Evolutionary conservation across 2,797 vertebrate species (phyloP).

Genomic region (Myotis daubentonii): DNA sequence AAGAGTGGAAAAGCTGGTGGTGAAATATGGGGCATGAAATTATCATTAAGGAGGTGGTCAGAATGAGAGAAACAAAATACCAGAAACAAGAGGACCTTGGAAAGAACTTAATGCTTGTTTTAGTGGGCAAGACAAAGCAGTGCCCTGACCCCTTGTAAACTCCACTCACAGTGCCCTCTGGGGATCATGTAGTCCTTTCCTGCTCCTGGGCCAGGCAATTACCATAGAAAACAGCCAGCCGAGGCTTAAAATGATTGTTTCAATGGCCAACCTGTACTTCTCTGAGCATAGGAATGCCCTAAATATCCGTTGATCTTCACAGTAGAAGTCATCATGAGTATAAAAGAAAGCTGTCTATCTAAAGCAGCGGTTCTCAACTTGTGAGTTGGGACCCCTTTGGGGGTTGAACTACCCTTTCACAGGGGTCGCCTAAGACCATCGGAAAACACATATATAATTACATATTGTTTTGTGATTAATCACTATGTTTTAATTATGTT

Average conservation of each 20-base stretch:
- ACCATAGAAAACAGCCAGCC: background rate
- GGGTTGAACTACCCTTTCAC: too few relatives aligned
- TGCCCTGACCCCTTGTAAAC: background rate
- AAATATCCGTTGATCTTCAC: background rate
- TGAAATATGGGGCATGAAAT: background rate
- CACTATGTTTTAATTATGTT: too few relatives aligned
- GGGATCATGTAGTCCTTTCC: background rate
- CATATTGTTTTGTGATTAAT: too few relatives aligned
- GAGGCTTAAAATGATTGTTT: background rate
- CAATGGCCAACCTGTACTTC: background rate
- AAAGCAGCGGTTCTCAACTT: too few relatives aligned
- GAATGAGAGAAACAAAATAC: background rate
- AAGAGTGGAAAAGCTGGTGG: background rate
- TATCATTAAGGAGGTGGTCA: background rate
- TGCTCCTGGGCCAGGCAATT: background rate
- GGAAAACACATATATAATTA: too few relatives aligned
- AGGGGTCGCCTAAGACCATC: too few relatives aligned
- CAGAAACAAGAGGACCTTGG: background rate
- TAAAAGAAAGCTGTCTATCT: background rate
- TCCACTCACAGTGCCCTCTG: background rate
- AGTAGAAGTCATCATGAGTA: background rate
- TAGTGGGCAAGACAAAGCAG: background rate
- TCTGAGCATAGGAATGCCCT: background rate
- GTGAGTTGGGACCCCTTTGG: too few relatives aligned
- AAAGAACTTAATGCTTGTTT: background rate